Evolutionary conservation across 2,888 invertebrate species (phyloP).

Genomic region (Gibbula magus): DNA sequence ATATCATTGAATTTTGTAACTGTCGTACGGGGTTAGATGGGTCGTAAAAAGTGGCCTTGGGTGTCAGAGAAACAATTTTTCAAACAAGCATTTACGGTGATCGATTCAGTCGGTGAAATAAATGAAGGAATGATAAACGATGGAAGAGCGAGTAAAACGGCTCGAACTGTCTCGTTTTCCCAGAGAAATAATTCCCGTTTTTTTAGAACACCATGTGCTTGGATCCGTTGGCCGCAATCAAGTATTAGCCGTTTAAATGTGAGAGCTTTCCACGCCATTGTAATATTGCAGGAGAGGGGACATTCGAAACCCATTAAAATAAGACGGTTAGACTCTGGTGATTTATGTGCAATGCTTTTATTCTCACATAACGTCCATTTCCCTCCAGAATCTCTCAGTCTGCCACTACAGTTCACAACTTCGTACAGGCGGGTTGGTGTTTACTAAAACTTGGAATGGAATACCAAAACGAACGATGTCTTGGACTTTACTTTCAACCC

Average conservation of each 20-base stretch:
- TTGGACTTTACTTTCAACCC: background rate
- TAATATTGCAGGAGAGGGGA: constrained; percentile 20
- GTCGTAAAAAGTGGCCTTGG: background rate
- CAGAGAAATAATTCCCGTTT: constrained; percentile 13
- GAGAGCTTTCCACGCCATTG: constrained; percentile 17
- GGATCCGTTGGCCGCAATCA: constrained; percentile 3
- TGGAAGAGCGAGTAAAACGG: constrained; percentile 18
- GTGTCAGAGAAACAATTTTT: constrained; percentile 24
- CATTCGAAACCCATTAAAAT: constrained; percentile 29
- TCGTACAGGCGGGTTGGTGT: background rate
- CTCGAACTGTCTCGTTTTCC: constrained; percentile 15
- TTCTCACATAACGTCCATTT: constrained; percentile 21
- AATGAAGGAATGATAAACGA: constrained; percentile 22
- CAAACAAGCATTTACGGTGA: constrained; percentile 19
- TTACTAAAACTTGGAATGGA: constrained; percentile 15
- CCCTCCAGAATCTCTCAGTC: background rate
- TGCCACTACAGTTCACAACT: background rate
- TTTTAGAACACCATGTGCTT: constrained; percentile 14
- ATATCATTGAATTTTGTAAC: constrained; percentile 10
- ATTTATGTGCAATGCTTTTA: constrained; percentile 26
- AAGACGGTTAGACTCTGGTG: constrained; percentile 18
- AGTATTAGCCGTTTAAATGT: constrained; percentile 20
- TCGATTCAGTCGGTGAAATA: constrained; percentile 10
- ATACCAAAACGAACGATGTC: background rate
- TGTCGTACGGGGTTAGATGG: constrained; percentile 5